Evolutionary conservation across 2,888 invertebrate species (phyloP).

Genomic region (Pristionchus fissidentatus): DNA sequence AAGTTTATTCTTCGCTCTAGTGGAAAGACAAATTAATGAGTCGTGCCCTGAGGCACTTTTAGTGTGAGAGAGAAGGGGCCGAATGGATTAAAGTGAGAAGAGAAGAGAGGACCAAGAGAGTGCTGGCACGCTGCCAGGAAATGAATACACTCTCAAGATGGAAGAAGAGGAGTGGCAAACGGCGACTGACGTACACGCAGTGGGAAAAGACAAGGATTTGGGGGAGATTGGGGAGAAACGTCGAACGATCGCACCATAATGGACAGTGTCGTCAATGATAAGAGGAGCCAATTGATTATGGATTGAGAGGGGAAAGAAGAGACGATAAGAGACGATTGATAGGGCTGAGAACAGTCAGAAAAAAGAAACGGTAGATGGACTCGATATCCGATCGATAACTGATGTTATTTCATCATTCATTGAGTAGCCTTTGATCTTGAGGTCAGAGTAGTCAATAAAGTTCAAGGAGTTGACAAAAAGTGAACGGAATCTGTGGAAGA

Average conservation of each 20-base stretch:
- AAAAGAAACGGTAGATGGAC: not conserved
- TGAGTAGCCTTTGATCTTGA: too few species aligned
- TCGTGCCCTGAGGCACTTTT: not conserved
- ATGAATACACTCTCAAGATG: too few species aligned
- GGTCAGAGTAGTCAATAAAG: too few species aligned
- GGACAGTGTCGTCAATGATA: not conserved
- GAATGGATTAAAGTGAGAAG: conserved; percentile 1
- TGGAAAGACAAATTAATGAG: conserved; percentile 6
- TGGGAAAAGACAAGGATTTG: not conserved
- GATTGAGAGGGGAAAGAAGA: not conserved
- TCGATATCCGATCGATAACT: not conserved
- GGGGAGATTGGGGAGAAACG: conserved; percentile 2
- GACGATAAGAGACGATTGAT: not conserved
- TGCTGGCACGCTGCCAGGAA: not conserved
- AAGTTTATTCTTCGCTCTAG: conserved; percentile 8
- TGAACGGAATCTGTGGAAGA: conserved; percentile 1
- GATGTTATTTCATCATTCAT: too few species aligned
- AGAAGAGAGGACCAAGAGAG: not conserved
- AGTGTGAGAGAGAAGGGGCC: not conserved
- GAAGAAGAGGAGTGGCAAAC: not conserved
- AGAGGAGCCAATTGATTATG: not conserved
- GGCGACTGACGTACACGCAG: not conserved
- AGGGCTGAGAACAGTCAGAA: conserved; percentile 1
- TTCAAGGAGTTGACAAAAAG: conserved; percentile 14
- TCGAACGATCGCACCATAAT: conserved; percentile 17